Conservation (phyloP, 2,888 invertebrate species). For the Selenia dentaria region DNA sequence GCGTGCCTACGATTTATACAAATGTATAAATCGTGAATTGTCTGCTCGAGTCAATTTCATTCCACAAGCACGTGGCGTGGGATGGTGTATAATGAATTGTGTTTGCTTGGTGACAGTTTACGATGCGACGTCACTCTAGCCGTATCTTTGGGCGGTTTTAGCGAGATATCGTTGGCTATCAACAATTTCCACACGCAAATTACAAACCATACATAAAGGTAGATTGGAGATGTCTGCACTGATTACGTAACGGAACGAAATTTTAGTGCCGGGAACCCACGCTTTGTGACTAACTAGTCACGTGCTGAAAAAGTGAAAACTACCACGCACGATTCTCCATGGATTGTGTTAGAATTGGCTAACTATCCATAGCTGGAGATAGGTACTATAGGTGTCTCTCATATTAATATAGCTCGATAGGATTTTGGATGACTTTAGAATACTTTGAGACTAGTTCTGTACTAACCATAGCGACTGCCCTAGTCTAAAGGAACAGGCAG, state of each 20-base stretch:
- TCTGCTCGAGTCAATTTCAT: no score
- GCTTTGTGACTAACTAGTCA: not conserved
- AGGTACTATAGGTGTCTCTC: no score
- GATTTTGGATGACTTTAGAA: no score
- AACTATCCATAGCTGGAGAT: no score
- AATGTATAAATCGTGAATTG: no score
- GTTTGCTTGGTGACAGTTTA: not conserved
- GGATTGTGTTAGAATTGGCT: not conserved
- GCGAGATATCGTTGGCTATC: constrained; percentile 5
- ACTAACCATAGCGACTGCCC: no score
- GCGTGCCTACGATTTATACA: no score
- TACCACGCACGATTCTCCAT: not conserved
- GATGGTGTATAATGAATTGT: not conserved
- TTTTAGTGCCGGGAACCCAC: no score
- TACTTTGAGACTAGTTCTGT: no score
- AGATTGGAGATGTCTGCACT: constrained; percentile 1
- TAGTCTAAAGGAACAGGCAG: no score
- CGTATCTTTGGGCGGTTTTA: constrained; percentile 2
- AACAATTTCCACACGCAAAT: not conserved
- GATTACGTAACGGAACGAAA: constrained; percentile 4
- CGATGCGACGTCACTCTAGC: not conserved
- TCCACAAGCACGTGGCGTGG: not conserved
- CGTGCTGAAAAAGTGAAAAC: not conserved
- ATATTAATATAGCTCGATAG: no score
- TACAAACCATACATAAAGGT: constrained; percentile 6